Conservation (phyloP, 1,140 invertebrate species). For the Chlorops oryzae region DNA sequence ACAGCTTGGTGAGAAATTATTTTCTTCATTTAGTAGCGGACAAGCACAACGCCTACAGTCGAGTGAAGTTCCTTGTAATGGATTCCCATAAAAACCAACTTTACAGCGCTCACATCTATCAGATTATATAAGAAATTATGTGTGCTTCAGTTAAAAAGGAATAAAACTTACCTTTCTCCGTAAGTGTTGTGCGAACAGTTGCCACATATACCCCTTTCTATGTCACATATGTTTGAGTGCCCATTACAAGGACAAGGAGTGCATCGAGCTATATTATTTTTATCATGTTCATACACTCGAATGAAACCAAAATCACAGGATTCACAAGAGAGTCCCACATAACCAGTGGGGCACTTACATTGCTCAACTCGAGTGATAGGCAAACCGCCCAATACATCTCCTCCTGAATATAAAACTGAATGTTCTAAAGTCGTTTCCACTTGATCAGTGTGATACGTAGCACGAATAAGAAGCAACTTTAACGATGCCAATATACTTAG, state of each 20-base stretch:
- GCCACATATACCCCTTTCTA: conserved; percentile 68
- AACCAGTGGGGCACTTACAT: conserved; percentile 61
- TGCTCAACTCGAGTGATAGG: conserved; percentile 53
- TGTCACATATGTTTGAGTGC: conserved; percentile 78
- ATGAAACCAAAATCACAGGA: conserved; percentile 79
- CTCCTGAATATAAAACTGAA: conserved; percentile 39
- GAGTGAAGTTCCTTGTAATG: conserved; percentile 59
- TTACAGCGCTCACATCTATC: conserved; percentile 78
- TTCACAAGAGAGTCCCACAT: conserved; percentile 77
- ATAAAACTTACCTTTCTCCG: conserved; percentile 53
- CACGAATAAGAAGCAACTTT: conserved; percentile 74
- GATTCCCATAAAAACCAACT: conserved; percentile 87
- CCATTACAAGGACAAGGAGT: conserved; percentile 84
- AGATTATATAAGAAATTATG: conserved; percentile 4
- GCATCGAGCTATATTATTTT: conserved; percentile 60
- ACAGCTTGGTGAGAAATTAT: conserved; percentile 87
- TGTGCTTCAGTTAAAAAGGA: too few species aligned
- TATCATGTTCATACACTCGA: conserved; percentile 59
- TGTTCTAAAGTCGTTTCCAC: conserved; percentile 64
- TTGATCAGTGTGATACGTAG: conserved; percentile 91
- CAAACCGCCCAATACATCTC: conserved; percentile 31
- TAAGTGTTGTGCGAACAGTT: conserved; percentile 64
- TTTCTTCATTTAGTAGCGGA: conserved; percentile 64
- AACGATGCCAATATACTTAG: conserved; percentile 78
- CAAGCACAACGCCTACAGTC: conserved; percentile 86